phyloP scores from a whole-genome alignment of 2,113 vertebrate species.

The Ptyas mucosa region DNA sequence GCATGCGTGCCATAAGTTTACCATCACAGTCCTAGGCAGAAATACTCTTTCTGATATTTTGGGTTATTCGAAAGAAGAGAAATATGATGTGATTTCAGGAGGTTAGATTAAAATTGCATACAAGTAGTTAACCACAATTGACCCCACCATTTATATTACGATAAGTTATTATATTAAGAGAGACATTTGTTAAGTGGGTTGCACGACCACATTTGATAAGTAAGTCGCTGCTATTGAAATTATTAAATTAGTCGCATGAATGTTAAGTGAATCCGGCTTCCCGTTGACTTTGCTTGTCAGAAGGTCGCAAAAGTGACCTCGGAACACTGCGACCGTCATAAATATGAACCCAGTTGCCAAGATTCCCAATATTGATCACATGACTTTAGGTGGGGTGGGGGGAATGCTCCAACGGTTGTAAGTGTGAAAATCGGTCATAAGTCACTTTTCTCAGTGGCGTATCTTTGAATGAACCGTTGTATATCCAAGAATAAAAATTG shows the following conservation, averaged over 20 bases:
- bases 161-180: not conserved
- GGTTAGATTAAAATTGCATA: not conserved
- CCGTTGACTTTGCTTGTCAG: not conserved
- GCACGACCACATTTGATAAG: not conserved
- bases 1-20: no score
- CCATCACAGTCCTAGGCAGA: not conserved
- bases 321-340: not conserved
- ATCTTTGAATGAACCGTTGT: no score
- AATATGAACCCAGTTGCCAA: not conserved
- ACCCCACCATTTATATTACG: not conserved
- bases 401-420: not conserved
- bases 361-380: rapidly evolving
- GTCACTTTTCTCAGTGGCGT: not conserved
- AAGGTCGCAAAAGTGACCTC: not conserved
- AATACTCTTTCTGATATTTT: not conserved
- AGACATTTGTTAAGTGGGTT: not conserved
- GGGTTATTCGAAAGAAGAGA: not conserved
- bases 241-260: no score
- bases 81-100: not conserved
- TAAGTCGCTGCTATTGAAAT: not conserved
- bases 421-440: not conserved
- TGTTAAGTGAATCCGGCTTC: not conserved
- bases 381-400: not conserved
- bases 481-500: no score
- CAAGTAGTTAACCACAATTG: not conserved